Base-by-base conservation (phyloP, 1,140 invertebrate genomes). In the Rhizoglyphus robini region DNA sequence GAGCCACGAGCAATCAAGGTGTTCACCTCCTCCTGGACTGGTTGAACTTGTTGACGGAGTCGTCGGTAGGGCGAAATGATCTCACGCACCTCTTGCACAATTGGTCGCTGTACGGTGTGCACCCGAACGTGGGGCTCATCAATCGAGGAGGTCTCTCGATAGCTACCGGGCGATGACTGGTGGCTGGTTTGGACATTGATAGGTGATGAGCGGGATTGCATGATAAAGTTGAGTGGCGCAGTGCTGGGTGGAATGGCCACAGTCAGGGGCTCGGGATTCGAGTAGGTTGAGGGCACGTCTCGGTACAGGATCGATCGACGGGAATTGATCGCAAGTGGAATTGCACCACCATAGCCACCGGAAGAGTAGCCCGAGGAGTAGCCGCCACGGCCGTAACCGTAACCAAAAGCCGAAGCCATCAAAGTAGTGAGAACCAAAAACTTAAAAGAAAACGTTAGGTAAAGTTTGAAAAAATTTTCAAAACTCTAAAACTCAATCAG, bases 91-190 rank as follows among this genome's bases (percentile, higher is more conserved):
- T 54, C 36, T 46, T 49, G 36, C 5, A 63, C 31, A 11, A 63
- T 30, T 58, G 61, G 61, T 23, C 36, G 30, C 8, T n/a, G 18
- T 11, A 63, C 61, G 25, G 58, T 30, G 23, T 65, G 63, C 23
- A 30, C 27, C 5, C 13, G 13, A 31, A 65, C 63, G 25, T 65
- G 63, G 4, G 63, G 23, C 61, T 65, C 63, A 65, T 65, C 63
- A 32, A 66, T 4, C 5, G 63, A 65, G 11, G 63, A 3, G 20
- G 63, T 30, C n/a, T 27, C 13, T 25, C 34, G 64, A 61, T 41
- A 41, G 8, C 8, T 11, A 18, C 63, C 63, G 41, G 2, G 27
- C 3, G 2, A 1, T 20, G 48, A 15, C n/a, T 66, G 18, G 31
- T 65, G 63, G 3, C n/a, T 2, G 2, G 15, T 48, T 38, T 63